These are phyloP conservation scores for Dascillus cervinus DNA, from an alignment of 2,888 invertebrate species.

Conservation along the genomic window DNA sequence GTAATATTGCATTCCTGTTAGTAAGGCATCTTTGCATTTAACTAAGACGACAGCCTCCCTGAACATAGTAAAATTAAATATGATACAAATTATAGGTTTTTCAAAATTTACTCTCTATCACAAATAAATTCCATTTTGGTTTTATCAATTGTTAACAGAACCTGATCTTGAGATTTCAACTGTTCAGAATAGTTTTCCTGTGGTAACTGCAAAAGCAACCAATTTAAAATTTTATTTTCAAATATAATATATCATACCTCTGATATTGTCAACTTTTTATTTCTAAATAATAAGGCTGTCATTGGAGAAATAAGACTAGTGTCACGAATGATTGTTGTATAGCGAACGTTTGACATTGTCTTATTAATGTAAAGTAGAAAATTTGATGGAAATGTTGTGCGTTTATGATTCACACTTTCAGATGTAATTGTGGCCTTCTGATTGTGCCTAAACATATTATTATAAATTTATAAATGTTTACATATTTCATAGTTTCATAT, in stretches of 20 bases:
- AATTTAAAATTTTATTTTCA: no score
- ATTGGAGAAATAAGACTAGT: conserved; percentile 53
- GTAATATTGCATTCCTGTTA: conserved; percentile 29
- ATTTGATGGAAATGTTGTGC: conserved; percentile 40
- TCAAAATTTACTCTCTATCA: conserved; percentile 40
- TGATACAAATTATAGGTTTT: no score
- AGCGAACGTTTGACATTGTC: conserved; percentile 47
- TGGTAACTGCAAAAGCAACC: conserved; percentile 19
- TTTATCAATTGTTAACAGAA: conserved; percentile 33
- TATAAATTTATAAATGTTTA: no score
- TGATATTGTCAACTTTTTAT: conserved; percentile 27
- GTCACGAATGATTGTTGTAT: conserved; percentile 50
- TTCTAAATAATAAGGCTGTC: conserved; percentile 50
- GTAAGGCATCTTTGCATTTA: conserved; percentile 31
- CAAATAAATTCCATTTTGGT: conserved; percentile 38
- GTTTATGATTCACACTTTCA: conserved; percentile 57
- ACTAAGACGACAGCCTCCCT: conserved; percentile 45
- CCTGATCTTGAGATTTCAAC: conserved; percentile 22
- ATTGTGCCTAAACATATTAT: no score
- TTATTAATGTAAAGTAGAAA: conserved; percentile 52
- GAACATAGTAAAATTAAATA: no score
- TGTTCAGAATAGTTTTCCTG: conserved; percentile 14
- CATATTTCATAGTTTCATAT: no score
- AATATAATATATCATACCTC: conserved; percentile 24
- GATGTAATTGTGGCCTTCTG: conserved; percentile 50